These are phyloP conservation scores for Drosophila mimica DNA, from an alignment of 2,888 invertebrate species.

Conservation along the genomic window DNA sequence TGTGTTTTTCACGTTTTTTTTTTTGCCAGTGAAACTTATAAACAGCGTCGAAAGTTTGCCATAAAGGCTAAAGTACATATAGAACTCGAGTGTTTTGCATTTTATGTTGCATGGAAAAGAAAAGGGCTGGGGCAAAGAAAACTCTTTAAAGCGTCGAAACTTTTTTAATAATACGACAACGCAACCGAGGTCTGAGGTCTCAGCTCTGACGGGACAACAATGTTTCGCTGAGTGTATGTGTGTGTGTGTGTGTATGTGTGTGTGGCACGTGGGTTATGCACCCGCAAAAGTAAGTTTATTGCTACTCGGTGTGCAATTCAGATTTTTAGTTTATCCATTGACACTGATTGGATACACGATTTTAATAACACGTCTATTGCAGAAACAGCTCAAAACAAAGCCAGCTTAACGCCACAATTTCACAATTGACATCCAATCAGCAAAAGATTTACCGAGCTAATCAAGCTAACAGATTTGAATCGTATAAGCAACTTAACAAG, in stretches of 20 bases:
- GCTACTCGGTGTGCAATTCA: conserved; percentile 61
- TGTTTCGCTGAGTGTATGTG: not conserved
- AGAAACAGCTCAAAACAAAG: conserved; percentile 18
- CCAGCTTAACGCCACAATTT: conserved; percentile 31
- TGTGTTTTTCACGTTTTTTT: conserved; percentile 8
- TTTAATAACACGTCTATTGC: conserved; percentile 24
- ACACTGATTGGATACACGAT: conserved; percentile 62
- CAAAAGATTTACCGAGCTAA: conserved; percentile 21
- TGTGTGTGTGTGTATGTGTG: conserved; percentile 9
- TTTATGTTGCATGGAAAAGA: conserved; percentile 68
- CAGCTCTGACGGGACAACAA: conserved; percentile 19
- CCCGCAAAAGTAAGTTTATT: conserved; percentile 28
- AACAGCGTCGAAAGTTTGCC: conserved; percentile 74
- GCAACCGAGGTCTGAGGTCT: conserved; percentile 4
- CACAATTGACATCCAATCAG: conserved; percentile 45
- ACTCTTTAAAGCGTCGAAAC: conserved; percentile 72
- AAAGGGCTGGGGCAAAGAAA: conserved; percentile 18
- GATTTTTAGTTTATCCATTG: conserved; percentile 70
- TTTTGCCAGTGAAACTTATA: conserved; percentile 64
- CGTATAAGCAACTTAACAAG: not conserved
- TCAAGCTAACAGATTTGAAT: not conserved
- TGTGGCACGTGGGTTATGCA: conserved; percentile 8
- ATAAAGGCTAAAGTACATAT: conserved; percentile 72
- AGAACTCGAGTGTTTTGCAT: conserved; percentile 73
- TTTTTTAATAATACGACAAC: conserved; percentile 76